Conservation (phyloP, 2,113 vertebrate species). For the Rhinopithecus roxellana region DNA sequence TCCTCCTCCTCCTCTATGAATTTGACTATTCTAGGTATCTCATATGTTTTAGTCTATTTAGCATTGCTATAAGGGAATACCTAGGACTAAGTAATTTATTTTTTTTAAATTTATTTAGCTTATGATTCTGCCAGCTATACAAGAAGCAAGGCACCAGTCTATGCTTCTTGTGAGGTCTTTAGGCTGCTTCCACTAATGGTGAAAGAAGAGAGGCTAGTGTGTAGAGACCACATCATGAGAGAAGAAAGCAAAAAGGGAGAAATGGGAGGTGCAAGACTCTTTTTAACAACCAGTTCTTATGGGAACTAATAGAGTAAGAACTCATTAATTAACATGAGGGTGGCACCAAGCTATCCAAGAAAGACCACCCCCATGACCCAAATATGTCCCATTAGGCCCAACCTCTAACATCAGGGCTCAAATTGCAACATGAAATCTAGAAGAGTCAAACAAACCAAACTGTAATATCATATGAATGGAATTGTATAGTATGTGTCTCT, state of each 20-base stretch:
- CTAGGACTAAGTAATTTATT: not conserved
- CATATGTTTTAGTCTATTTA: not conserved
- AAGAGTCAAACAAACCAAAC: not conserved
- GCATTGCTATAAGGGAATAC: not conserved
- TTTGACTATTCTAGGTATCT: not conserved
- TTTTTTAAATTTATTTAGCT: not conserved
- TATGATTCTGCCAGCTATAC: not conserved
- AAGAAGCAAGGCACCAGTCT: not conserved
- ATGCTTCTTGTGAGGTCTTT: not conserved
- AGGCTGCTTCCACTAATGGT: not conserved
- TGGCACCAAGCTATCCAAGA: not conserved
- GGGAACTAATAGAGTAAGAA: not conserved
- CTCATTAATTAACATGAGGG: not conserved
- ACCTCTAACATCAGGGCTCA: not conserved
- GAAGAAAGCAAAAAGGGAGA: not conserved
- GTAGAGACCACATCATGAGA: not conserved
- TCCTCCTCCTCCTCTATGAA: accelerated
- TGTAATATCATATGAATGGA: not conserved
- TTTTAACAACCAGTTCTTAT: not conserved
- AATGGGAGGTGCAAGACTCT: not conserved
- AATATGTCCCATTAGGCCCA: not conserved
- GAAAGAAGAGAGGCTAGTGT: not conserved
- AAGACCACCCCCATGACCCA: not conserved
- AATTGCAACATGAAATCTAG: not conserved
- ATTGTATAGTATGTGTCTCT: too few species aligned